Evolutionary conservation across 2,888 invertebrate species (phyloP).

Genomic region (Pachydiplax longipennis): DNA sequence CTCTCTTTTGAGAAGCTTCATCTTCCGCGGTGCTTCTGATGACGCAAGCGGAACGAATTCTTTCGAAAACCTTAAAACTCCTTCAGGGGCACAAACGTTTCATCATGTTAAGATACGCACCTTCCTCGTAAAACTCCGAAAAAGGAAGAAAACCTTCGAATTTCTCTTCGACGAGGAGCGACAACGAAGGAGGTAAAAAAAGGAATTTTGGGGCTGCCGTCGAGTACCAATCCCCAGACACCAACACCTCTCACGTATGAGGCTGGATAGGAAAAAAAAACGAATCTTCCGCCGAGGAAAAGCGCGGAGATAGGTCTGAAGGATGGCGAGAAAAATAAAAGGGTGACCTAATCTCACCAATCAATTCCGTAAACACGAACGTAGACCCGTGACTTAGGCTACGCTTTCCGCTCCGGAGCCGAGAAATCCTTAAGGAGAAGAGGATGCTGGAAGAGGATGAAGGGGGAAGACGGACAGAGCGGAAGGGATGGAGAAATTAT

Average conservation of each 20-base stretch:
- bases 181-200: not conserved
- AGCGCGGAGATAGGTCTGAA: not conserved
- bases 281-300: not conserved
- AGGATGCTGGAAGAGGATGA: not conserved
- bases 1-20: too few species aligned
- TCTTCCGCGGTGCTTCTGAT: too few species aligned
- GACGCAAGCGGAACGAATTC: too few species aligned
- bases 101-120: not conserved
- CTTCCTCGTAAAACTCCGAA: not conserved
- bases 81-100: not conserved
- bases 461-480: not conserved
- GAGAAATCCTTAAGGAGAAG: not conserved
- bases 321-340: not conserved
- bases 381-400: conserved; percentile 9
- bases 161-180: not conserved
- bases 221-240: conserved; percentile 25
- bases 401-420: not conserved
- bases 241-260: conserved; percentile 18
- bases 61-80: too few species aligned
- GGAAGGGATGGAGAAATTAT: not conserved
- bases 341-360: conserved; percentile 36
- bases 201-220: not conserved
- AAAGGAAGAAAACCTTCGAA: not conserved
- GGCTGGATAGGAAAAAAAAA: not conserved
- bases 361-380: conserved; percentile 40